A percentile compares a stretch with the other conserved stretches of the same genome.
Conservation (phyloP, 2,888 invertebrate genomes). For the Drosophila siamana region DNA sequence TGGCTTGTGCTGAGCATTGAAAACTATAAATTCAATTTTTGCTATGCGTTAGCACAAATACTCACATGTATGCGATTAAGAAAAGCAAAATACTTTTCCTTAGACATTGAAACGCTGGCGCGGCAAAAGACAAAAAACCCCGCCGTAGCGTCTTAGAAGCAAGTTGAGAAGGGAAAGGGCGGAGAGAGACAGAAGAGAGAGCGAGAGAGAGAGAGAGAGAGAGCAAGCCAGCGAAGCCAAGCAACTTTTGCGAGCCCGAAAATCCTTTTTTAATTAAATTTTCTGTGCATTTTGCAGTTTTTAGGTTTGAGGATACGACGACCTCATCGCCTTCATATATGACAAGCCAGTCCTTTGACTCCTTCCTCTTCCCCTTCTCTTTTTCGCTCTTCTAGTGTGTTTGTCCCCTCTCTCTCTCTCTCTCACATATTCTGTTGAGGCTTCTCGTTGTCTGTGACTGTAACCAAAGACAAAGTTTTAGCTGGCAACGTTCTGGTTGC, state of each 20-base stretch:
- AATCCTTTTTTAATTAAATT: constrained; percentile 79
- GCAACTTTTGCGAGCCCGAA: constrained; percentile 71
- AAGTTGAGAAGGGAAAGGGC: not conserved
- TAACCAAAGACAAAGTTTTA: constrained; percentile 73
- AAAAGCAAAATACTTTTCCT: constrained; percentile 30
- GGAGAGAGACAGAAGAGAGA: not conserved
- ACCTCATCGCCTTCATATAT: constrained; percentile 53
- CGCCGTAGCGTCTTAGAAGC: not conserved
- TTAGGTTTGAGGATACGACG: constrained; percentile 68
- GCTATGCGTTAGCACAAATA: constrained; percentile 62
- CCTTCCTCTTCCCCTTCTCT: not conserved
- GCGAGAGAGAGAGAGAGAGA: not conserved
- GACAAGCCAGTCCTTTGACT: constrained; percentile 55
- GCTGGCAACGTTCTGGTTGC: constrained; percentile 56
- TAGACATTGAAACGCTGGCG: constrained; percentile 39
- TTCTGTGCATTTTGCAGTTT: constrained; percentile 79
- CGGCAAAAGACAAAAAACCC: constrained; percentile 39
- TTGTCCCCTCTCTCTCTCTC: constrained; percentile 3
- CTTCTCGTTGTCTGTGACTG: constrained; percentile 51
- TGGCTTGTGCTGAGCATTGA: constrained; percentile 15
- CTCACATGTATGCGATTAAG: constrained; percentile 14
- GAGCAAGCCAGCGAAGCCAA: constrained; percentile 70
- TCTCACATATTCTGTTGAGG: constrained; percentile 30
- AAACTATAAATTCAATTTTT: constrained; percentile 78
- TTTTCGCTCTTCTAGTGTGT: not conserved